These are phyloP conservation scores for Hapalemur alaotrensis DNA, from an alignment of 2,797 vertebrate genomes.

Conservation along the genomic window DNA sequence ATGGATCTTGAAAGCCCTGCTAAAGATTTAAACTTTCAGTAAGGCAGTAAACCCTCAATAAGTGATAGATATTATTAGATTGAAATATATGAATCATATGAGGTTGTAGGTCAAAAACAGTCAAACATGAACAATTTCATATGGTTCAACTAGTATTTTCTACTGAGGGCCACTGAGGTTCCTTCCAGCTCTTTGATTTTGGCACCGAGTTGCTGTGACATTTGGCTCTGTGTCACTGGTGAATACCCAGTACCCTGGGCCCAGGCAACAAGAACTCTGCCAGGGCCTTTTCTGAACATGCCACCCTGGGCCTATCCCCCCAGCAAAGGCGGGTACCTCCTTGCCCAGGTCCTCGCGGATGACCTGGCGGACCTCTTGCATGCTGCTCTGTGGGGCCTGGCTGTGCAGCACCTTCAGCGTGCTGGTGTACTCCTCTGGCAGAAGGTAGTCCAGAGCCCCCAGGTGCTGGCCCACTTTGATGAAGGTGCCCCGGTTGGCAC, in stretches of 20 bases:
- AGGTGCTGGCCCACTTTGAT: conserved; percentile 99
- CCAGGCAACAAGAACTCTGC: not conserved
- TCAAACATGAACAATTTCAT: not conserved
- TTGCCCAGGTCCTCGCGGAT: conserved; percentile 95
- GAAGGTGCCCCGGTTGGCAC: conserved; percentile 96
- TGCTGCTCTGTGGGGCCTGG: conserved; percentile 93
- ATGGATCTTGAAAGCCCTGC: not conserved
- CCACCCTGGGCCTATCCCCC: not conserved
- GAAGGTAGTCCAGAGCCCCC: conserved; percentile 95
- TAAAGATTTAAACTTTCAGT: not conserved
- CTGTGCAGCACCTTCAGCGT: conserved; percentile 96
- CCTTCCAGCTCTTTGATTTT: not conserved
- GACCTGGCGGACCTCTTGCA: conserved; percentile 93
- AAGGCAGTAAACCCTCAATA: not conserved
- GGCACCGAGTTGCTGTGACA: not conserved
- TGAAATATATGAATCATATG: not conserved
- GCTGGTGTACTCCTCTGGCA: conserved; percentile 96
- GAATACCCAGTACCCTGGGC: not conserved
- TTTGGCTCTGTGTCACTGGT: not conserved
- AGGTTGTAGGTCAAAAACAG: not conserved
- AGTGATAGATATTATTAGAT: not conserved
- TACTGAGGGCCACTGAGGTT: not conserved
- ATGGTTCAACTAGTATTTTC: not conserved
- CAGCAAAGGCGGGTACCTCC: conserved; percentile 86
- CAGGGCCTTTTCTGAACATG: not conserved